These are phyloP conservation scores for Vesta saturnalis DNA, from an alignment of 2,888 invertebrate genomes.

Conservation along the genomic window DNA sequence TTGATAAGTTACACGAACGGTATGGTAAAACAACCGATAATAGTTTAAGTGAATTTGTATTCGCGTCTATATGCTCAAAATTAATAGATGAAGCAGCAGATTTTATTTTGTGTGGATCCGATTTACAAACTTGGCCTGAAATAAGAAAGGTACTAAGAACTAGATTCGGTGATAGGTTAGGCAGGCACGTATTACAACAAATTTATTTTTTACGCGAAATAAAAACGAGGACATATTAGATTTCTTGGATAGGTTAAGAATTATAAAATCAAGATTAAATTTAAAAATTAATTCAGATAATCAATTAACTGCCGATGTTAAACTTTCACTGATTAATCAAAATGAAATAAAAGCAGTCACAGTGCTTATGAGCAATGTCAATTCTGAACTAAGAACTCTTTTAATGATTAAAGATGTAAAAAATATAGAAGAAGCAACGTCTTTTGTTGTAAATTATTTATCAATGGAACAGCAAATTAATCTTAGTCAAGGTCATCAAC, in stretches of 20 bases:
- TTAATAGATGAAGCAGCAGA: not conserved
- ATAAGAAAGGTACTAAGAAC: not conserved
- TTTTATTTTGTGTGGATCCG: conserved; percentile 3
- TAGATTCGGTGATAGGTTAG: not conserved
- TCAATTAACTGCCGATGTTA: not conserved
- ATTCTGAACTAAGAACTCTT: not conserved
- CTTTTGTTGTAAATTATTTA: not conserved
- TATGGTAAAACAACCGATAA: conserved; percentile 16
- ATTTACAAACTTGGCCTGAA: not conserved
- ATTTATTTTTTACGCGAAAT: not conserved
- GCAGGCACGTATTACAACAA: not conserved
- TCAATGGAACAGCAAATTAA: not conserved
- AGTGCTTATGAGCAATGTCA: not conserved
- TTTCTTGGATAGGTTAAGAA: not conserved
- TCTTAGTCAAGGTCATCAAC: not conserved
- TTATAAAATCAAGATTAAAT: not conserved
- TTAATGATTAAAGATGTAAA: not conserved
- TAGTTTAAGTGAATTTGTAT: conserved; percentile 12
- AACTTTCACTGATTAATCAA: not conserved
- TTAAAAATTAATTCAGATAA: not conserved
- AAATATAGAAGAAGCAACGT: not conserved
- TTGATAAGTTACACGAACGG: not conserved
- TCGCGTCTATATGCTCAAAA: not conserved
- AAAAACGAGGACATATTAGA: not conserved
- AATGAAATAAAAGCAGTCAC: not conserved